phyloP scores from a whole-genome alignment of 2,888 invertebrate genomes.

The Anticlea derivata region DNA sequence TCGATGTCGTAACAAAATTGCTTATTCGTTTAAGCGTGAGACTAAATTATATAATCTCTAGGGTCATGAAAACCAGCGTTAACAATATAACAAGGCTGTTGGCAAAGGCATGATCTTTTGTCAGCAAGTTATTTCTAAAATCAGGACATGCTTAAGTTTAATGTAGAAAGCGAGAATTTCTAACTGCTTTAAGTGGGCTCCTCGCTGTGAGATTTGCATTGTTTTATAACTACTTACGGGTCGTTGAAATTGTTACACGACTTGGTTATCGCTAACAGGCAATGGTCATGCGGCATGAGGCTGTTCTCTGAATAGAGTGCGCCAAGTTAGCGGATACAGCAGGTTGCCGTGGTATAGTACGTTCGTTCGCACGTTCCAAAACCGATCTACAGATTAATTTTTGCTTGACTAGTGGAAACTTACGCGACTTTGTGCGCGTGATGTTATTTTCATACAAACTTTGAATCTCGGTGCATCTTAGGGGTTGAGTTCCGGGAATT shows the following conservation, averaged over 20 bases:
- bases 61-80: too few species aligned
- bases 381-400: too few species aligned
- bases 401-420: too few species aligned
- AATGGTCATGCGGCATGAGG: conserved; percentile 4
- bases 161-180: conserved; percentile 32
- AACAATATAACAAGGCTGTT: neutral
- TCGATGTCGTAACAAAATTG: too few species aligned
- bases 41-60: too few species aligned
- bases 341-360: too few species aligned
- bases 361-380: too few species aligned
- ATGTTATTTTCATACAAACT: too few species aligned
- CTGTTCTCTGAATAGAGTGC: neutral
- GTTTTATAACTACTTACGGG: conserved; percentile 33
- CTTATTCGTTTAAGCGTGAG: too few species aligned
- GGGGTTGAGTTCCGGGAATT: too few species aligned
- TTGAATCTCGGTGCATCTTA: too few species aligned
- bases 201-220: conserved; percentile 34
- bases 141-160: conserved; percentile 16
- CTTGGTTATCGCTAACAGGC: conserved; percentile 6
- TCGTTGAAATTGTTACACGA: conserved; percentile 24
- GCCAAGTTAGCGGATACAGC: neutral
- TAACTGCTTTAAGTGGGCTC: conserved; percentile 25
- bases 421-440: too few species aligned
- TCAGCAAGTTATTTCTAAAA: conserved; percentile 13
- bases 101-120: neutral